These are phyloP conservation scores for Syngnathus scovelli DNA, from an alignment of 2,113 vertebrate species.

Conservation along the genomic window DNA sequence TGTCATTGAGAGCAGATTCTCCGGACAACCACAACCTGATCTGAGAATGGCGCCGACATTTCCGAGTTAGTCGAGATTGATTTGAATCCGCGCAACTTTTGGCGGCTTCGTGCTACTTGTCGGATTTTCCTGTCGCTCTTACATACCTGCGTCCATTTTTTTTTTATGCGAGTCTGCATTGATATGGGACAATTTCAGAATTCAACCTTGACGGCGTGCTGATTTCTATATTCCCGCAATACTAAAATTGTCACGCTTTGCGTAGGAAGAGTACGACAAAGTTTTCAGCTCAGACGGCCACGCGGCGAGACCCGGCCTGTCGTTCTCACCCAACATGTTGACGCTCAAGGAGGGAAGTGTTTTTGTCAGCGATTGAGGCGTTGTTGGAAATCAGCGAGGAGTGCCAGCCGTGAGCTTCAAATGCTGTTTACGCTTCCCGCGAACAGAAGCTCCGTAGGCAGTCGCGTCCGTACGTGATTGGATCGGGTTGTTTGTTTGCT, in stretches of 20 bases:
- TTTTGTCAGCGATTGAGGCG: conserved; percentile 11
- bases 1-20: no score
- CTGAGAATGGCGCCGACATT: no score
- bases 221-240: neutral
- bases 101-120: no score
- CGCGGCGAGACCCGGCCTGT: conserved; percentile 17
- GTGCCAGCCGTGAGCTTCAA: conserved; percentile 8
- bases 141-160: no score
- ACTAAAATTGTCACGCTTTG: neutral
- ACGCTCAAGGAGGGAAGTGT: conserved; percentile 23
- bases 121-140: no score
- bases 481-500: neutral
- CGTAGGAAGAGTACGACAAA: neutral
- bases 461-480: neutral
- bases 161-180: no score
- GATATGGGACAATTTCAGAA: no score
- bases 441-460: neutral
- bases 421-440: conserved; percentile 1
- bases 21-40: no score
- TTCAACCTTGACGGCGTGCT: neutral
- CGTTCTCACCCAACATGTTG: conserved; percentile 26
- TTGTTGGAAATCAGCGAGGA: conserved; percentile 17
- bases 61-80: no score
- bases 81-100: no score
- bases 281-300: conserved; percentile 20